Base-by-base conservation (phyloP, 2,797 vertebrate genomes). In the Typhlichthys subterraneus region DNA sequence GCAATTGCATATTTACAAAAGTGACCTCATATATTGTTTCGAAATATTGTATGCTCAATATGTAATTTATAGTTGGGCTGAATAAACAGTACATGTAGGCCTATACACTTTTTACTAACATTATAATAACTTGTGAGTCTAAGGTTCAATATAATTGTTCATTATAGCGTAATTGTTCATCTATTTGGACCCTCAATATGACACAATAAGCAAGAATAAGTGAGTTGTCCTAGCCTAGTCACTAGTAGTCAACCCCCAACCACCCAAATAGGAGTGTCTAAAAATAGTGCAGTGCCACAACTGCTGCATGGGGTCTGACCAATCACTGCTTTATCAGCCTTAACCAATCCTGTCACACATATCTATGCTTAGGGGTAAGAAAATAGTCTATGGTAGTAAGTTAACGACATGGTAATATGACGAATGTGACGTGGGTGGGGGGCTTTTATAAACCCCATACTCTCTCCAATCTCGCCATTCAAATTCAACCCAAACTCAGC, bases 381-480 rank as follows among this genome's bases (percentile, higher is more conserved):
- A 89, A 91, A 88, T 88, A 88, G 87, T 86, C 84, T 79, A 91
- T 92, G 90, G 91, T 90, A 84, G 84, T 90, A 91, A 86, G 8
- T 8, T 73, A 84, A 87, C 84, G 67, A 81, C 80, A 72, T 61
- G 72, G 80, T 76, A 79, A 87, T 92, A 91, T 89, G 82, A 86
- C 87, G 82, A 73, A 84, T 77, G 88, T 95, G 93, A 95, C 94
- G 94, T 83, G 88, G 58, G 52, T 75, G 56, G 1, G 73, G 77
- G 63, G 69, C 75, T 85, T 89, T 88, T 93, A 89, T 88, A 92
- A 89, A 84, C 70, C 82, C 80, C 53, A 33, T 53, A 62, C 73
- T 65, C 58, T 65, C n/a, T 60, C 77, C 84, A 42, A 70, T 53
- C 79, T 77, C 72, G 65, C 56, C 85, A 87, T 81, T 89, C 82